Percentiles rank a stretch among this genome's conserved stretches.
phyloP scores from a whole-genome alignment of 2,888 invertebrate species.

The Xestoiulus laeticollis region DNA sequence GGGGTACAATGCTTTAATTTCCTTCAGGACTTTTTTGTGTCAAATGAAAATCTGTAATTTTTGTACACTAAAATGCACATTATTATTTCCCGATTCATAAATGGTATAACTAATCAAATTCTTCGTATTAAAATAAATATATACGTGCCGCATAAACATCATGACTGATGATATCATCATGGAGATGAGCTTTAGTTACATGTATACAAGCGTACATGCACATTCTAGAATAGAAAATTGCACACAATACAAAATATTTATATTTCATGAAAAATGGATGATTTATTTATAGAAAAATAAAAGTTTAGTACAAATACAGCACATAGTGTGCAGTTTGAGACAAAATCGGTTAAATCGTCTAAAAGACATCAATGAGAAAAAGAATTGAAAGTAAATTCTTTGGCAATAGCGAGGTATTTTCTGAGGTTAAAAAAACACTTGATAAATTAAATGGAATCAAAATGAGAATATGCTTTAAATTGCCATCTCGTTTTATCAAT shows the following conservation, averaged over 20 bases:
- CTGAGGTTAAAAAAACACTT: background rate
- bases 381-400: background rate
- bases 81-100: too few species aligned
- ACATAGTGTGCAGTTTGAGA: background rate
- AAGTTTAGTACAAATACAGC: background rate
- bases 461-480: background rate
- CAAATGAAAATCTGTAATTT: too few species aligned
- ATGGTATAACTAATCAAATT: too few species aligned
- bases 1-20: too few species aligned
- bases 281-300: constrained; percentile 41
- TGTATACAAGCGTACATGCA: too few species aligned
- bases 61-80: too few species aligned
- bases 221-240: background rate
- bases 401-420: constrained; percentile 15
- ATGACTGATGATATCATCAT: too few species aligned
- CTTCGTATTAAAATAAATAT: too few species aligned
- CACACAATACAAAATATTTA: background rate
- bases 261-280: background rate
- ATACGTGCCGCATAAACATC: too few species aligned
- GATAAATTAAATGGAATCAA: background rate
- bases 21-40: too few species aligned
- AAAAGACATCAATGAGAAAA: background rate
- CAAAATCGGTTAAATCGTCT: background rate
- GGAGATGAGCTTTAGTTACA: too few species aligned
- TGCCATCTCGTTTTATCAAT: background rate